These are phyloP conservation scores for Callorhinus ursinus DNA, from an alignment of 2,113 vertebrate species.

Conservation along the genomic window DNA sequence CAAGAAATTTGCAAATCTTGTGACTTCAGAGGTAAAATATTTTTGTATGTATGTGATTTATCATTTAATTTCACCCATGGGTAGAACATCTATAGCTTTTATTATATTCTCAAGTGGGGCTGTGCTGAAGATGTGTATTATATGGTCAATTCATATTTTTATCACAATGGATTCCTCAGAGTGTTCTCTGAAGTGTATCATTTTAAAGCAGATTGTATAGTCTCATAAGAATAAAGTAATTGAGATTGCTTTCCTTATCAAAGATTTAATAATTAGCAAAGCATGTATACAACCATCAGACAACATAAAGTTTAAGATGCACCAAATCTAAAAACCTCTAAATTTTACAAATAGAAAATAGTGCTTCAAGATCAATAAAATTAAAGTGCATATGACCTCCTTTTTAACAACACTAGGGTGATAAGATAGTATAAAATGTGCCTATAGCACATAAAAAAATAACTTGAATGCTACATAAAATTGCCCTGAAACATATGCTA, in stretches of 20 bases:
- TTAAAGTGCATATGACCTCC: not conserved
- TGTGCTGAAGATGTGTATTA: not conserved
- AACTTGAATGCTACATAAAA: not conserved
- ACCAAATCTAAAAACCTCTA: not conserved
- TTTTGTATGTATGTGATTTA: not conserved
- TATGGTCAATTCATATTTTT: not conserved
- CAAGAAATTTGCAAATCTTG: not conserved
- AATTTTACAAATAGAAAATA: not conserved
- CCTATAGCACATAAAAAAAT: not conserved
- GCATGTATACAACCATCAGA: not conserved
- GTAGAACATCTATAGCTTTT: not conserved
- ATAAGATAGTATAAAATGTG: not conserved
- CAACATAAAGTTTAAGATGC: not conserved
- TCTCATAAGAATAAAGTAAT: not conserved
- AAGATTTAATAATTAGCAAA: conserved; percentile 43
- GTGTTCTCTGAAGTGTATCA: not conserved
- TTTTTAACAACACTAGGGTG: not conserved
- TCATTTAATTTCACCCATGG: not conserved
- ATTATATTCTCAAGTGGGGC: not conserved
- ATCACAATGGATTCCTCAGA: conserved; percentile 14
- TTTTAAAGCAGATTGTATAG: conserved; percentile 4
- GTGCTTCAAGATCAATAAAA: conserved; percentile 9
- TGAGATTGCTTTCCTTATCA: not conserved
- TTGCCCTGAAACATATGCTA: not conserved
- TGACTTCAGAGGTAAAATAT: not conserved